These are phyloP conservation scores for Crepidodera aurea DNA, from an alignment of 2,888 invertebrate species.

Conservation along the genomic window DNA sequence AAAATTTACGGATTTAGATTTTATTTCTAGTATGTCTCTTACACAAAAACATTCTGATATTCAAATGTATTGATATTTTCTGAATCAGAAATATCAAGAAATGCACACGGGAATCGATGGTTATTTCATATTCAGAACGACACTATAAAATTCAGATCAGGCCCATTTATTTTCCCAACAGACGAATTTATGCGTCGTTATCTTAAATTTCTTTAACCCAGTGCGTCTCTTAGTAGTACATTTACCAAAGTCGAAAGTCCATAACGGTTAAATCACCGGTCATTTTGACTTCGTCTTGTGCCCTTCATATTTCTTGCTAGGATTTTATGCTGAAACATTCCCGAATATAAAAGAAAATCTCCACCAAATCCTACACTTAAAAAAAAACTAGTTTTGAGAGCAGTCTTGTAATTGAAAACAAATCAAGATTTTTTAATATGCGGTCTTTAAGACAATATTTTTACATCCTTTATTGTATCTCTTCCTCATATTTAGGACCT, in stretches of 20 bases:
- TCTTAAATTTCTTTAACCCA: constrained; percentile 27
- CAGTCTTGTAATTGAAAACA: too few species aligned
- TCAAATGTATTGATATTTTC: not conserved
- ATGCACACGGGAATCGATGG: constrained; percentile 4
- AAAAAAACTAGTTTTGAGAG: too few species aligned
- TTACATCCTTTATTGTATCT: too few species aligned
- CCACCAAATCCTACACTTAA: too few species aligned
- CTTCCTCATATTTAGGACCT: too few species aligned
- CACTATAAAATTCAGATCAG: constrained; percentile 27
- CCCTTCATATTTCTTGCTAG: constrained; percentile 18
- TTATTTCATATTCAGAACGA: constrained; percentile 15
- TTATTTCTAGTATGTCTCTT: too few species aligned
- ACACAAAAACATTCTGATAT: too few species aligned
- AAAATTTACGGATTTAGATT: too few species aligned
- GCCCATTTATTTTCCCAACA: constrained; percentile 1
- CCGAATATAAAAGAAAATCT: constrained; percentile 1
- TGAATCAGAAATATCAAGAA: constrained; percentile 7
- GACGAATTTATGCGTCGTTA: constrained; percentile 29
- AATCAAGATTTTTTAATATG: too few species aligned
- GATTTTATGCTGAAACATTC: constrained; percentile 14
- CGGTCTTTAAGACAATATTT: too few species aligned
- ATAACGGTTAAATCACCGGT: constrained; percentile 28
- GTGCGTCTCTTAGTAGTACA: constrained; percentile 28
- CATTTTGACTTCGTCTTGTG: constrained; percentile 16
- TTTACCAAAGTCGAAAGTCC: constrained; percentile 25